phyloP scores from a whole-genome alignment of 2,797 vertebrate genomes.

The Cygnus olor region DNA sequence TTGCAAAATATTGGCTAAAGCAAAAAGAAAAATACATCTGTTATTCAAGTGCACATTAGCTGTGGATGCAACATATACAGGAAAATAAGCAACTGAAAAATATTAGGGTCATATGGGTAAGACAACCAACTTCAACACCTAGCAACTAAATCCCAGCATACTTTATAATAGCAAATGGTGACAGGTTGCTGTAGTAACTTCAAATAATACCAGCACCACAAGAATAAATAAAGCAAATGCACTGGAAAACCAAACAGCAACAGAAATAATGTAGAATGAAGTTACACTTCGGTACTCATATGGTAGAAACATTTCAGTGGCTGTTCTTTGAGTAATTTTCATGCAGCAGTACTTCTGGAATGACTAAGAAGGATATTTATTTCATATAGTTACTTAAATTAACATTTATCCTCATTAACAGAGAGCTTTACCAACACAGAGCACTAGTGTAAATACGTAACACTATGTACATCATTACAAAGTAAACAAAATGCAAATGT shows the following conservation, averaged over 20 bases:
- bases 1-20: neutral
- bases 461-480: neutral
- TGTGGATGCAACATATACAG: neutral
- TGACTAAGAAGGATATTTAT: neutral
- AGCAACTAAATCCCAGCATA: constrained; percentile 76
- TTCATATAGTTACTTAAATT: neutral
- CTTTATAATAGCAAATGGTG: constrained; percentile 76
- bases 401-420: neutral
- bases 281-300: neutral
- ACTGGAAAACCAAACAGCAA: constrained; percentile 55
- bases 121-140: constrained; percentile 73
- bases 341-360: neutral
- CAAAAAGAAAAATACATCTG: neutral
- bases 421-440: neutral
- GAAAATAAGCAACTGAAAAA: constrained; percentile 2
- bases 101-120: neutral
- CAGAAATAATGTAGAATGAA: neutral
- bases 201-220: constrained; percentile 63
- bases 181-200: constrained; percentile 83
- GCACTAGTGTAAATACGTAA: neutral
- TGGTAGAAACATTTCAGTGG: neutral
- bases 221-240: constrained; percentile 73
- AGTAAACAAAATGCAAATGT: neutral
- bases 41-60: neutral
- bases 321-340: neutral